Evolutionary conservation across 1,140 invertebrate species (phyloP).

Genomic region (Drosophila dunni): DNA sequence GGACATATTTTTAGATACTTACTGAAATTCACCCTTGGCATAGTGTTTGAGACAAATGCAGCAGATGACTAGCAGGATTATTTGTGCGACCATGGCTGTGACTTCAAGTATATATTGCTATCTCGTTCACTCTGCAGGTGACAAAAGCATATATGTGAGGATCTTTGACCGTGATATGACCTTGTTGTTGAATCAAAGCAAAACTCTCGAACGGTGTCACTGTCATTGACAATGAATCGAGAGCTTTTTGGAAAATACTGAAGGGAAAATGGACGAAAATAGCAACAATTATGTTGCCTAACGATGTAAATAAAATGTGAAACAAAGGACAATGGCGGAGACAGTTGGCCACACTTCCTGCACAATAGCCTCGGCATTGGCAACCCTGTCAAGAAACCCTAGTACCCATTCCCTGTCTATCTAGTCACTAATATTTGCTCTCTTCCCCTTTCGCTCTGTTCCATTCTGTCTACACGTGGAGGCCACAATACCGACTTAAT

Average conservation of each 20-base stretch:
- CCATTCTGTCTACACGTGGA: slow-evolving; percentile 43
- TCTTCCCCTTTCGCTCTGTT: not conserved
- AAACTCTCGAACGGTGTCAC: slow-evolving; percentile 52
- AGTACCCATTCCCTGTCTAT: not conserved
- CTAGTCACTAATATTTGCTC: not conserved
- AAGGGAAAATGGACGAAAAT: slow-evolving; percentile 57
- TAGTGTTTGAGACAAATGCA: slow-evolving; percentile 78
- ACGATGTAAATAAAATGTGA: slow-evolving; percentile 72
- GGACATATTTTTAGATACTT: slow-evolving; percentile 44
- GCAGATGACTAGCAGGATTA: slow-evolving; percentile 75
- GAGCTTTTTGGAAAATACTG: slow-evolving; percentile 21
- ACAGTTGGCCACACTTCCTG: slow-evolving; percentile 50
- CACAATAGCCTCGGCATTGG: slow-evolving; percentile 76
- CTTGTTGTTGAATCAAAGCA: slow-evolving; percentile 61
- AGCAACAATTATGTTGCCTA: slow-evolving; percentile 77
- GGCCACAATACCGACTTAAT: slow-evolving; percentile 84
- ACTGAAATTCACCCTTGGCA: slow-evolving; percentile 79
- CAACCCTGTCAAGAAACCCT: slow-evolving; percentile 53
- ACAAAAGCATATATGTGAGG: slow-evolving; percentile 38
- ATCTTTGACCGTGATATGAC: slow-evolving; percentile 48
- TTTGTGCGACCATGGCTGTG: slow-evolving; percentile 70
- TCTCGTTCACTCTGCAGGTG: slow-evolving; percentile 24
- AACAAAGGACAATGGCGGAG: slow-evolving; percentile 49
- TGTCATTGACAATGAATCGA: slow-evolving; percentile 79
- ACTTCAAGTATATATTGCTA: slow-evolving; percentile 2